Conservation (phyloP, 35 echinoderm and acorn worm genomes). For the Heliocidaris erythrogramma region DNA sequence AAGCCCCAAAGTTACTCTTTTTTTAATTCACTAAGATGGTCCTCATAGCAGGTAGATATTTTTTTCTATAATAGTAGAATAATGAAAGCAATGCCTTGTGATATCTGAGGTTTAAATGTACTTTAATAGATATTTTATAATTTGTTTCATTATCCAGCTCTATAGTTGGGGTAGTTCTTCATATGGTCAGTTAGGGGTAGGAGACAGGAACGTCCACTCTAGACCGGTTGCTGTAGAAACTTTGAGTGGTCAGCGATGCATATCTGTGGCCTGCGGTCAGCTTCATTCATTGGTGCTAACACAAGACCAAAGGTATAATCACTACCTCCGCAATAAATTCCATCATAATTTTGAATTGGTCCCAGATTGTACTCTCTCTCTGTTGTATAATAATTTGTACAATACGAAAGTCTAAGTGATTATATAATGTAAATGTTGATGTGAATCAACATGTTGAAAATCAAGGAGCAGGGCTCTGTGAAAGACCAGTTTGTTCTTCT, state of each 20-base stretch:
- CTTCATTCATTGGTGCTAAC: constrained; percentile 86
- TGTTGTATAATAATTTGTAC: too few species aligned
- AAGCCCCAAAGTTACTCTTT: too few species aligned
- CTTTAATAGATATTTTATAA: background rate
- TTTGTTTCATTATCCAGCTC: constrained; percentile 32
- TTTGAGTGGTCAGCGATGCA: constrained; percentile 57
- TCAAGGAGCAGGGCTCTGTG: too few species aligned
- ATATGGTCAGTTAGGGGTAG: constrained; percentile 86
- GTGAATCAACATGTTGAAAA: too few species aligned
- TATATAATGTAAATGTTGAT: too few species aligned
- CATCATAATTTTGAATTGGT: background rate
- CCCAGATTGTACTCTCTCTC: background rate
- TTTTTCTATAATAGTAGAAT: too few species aligned
- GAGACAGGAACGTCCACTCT: constrained; percentile 66
- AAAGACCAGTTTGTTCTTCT: too few species aligned
- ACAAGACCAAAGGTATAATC: constrained; percentile 70
- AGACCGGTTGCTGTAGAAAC: constrained; percentile 74
- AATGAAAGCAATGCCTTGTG: too few species aligned
- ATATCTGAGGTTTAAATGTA: too few species aligned
- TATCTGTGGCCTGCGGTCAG: constrained; percentile 88
- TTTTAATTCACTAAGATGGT: too few species aligned
- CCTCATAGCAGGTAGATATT: too few species aligned
- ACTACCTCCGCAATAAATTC: background rate
- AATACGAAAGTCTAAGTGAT: too few species aligned
- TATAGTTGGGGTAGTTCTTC: constrained; percentile 85